These are phyloP conservation scores for Chelonoidis abingdonii DNA, from an alignment of 2,113 vertebrate species.

Conservation along the genomic window DNA sequence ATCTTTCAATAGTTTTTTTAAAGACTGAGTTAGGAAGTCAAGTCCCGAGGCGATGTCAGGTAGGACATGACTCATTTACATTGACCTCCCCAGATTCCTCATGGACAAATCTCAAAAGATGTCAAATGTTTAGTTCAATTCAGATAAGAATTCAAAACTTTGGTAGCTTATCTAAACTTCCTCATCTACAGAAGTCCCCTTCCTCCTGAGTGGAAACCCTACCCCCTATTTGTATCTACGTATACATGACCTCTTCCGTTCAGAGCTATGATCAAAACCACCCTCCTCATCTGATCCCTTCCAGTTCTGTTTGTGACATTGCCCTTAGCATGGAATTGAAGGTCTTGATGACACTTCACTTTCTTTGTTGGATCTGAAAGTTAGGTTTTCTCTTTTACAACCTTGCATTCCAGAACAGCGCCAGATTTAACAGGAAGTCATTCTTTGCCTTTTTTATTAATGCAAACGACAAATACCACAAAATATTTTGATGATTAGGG, in stretches of 20 bases:
- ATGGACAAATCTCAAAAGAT: not conserved
- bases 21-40: not conserved
- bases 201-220: not conserved
- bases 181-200: not conserved
- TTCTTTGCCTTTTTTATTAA: not conserved
- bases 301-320: not conserved
- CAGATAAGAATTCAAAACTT: not conserved
- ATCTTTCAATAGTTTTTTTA: not conserved
- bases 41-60: not conserved
- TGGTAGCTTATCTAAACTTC: not conserved
- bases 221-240: not conserved
- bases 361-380: not conserved
- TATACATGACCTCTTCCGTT: not conserved
- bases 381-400: not conserved
- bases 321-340: not conserved
- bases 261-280: not conserved
- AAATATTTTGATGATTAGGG: not conserved
- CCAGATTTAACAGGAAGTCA: not conserved
- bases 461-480: not conserved
- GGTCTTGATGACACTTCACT: not conserved
- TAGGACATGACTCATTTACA: not conserved
- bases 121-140: accelerated
- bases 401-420: not conserved
- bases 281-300: not conserved
- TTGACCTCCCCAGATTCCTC: not conserved